These are phyloP conservation scores for Heliconius ismenius DNA, from an alignment of 2,888 invertebrate genomes.

Conservation along the genomic window DNA sequence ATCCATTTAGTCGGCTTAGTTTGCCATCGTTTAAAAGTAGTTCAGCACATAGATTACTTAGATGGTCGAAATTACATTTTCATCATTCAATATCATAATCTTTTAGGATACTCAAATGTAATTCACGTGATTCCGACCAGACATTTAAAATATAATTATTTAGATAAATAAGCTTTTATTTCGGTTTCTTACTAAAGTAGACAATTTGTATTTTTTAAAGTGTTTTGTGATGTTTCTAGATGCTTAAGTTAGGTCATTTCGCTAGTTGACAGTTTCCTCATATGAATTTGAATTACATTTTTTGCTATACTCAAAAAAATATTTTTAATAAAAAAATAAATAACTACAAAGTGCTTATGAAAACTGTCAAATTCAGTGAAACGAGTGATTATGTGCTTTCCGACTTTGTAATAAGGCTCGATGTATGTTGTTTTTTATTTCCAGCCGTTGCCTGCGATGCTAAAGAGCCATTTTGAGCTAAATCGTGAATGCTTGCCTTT, in stretches of 20 bases:
- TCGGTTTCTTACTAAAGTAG: constrained; percentile 22
- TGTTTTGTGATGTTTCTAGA: constrained; percentile 67
- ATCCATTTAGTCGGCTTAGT: constrained; percentile 34
- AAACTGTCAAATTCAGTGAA: constrained; percentile 59
- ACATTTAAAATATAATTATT: constrained; percentile 16
- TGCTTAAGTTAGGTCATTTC: constrained; percentile 71
- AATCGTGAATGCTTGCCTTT: constrained; percentile 83
- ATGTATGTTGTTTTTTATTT: constrained; percentile 83
- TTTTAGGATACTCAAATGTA: constrained; percentile 3
- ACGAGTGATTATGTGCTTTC: constrained; percentile 61
- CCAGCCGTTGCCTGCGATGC: constrained; percentile 83
- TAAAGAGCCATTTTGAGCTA: constrained; percentile 82
- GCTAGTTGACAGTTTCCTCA: constrained; percentile 63
- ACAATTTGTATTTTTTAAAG: constrained; percentile 34
- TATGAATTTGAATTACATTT: not conserved
- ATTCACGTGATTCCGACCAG: constrained; percentile 32
- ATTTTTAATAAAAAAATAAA: not conserved
- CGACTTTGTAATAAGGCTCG: constrained; percentile 79
- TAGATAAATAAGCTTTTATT: constrained; percentile 34
- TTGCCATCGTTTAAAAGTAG: constrained; percentile 39
- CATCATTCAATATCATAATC: not conserved
- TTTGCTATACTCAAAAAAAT: not conserved
- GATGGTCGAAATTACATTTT: constrained; percentile 38
- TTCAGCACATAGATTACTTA: constrained; percentile 35
- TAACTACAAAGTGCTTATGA: constrained; percentile 30